A percentile compares a stretch with the other conserved stretches of the same genome.
Conservation (phyloP, 2,797 vertebrate species). For the Leptoclinus maculatus region DNA sequence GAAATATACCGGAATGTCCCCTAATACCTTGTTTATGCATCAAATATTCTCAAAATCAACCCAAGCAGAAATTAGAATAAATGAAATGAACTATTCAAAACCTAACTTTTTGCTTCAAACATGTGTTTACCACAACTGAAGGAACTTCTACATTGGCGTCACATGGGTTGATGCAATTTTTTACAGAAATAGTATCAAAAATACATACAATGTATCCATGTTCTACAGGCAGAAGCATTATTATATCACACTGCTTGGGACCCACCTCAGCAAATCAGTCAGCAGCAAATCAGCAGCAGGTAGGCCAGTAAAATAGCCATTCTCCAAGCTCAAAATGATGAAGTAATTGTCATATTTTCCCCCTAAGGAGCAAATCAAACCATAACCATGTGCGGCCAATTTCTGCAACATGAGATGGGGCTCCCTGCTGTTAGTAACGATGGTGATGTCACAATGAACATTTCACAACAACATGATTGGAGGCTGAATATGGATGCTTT, state of each 20-base stretch:
- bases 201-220: background rate
- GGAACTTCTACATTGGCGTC: background rate
- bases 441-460: background rate
- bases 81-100: constrained; percentile 8
- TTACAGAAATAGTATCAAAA: background rate
- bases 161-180: background rate
- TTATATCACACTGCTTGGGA: background rate
- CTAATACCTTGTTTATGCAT: background rate
- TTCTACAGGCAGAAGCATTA: constrained; percentile 7
- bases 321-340: constrained; percentile 16
- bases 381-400: constrained; percentile 25
- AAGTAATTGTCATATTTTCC: constrained; percentile 26
- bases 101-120: background rate
- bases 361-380: constrained; percentile 19
- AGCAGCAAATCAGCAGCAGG: constrained; percentile 17
- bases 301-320: constrained; percentile 11
- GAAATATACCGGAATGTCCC: background rate
- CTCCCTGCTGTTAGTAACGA: constrained; percentile 4
- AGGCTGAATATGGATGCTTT: constrained; percentile 8
- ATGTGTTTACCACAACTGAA: background rate
- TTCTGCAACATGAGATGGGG: constrained; percentile 10
- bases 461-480: constrained; percentile 4
- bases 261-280: constrained; percentile 8
- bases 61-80: background rate
- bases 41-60: background rate